Percentiles rank a stretch among this genome's conserved stretches.
Evolutionary conservation across 2,113 vertebrate species (phyloP).

Genomic region (Pelvicachromis taeniatus): DNA sequence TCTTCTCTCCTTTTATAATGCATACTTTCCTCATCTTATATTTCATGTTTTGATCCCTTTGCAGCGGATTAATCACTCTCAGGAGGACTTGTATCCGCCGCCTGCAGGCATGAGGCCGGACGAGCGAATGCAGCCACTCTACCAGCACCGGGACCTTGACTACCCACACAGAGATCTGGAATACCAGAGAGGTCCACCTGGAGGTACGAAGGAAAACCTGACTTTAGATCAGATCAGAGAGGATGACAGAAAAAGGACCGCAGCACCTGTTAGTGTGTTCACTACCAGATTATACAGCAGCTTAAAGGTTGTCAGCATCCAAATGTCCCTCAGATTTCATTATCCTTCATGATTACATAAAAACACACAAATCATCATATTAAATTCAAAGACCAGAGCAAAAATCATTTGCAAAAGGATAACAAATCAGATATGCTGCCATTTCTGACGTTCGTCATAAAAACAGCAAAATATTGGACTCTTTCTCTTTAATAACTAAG

Average conservation of each 20-base stretch:
- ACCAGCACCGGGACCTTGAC: conserved; percentile 72
- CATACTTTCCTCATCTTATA: background rate
- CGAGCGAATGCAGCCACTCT: conserved; percentile 74
- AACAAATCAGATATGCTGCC: background rate
- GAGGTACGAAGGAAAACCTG: conserved; percentile 17
- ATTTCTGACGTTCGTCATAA: background rate
- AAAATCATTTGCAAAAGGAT: background rate
- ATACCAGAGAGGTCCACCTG: conserved; percentile 68
- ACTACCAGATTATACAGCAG: background rate
- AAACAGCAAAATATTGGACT: background rate
- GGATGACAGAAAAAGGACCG: background rate
- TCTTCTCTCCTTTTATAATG: background rate
- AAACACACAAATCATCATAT: background rate
- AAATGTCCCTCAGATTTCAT: background rate
- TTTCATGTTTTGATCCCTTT: background rate
- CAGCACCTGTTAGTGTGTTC: background rate
- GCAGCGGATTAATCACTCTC: conserved; percentile 84
- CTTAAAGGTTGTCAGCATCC: background rate
- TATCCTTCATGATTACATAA: background rate
- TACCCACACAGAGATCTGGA: conserved; percentile 74
- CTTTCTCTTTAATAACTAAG: background rate
- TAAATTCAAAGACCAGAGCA: background rate
- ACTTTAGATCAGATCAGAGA: background rate
- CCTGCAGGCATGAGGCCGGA: conserved; percentile 77
- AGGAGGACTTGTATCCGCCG: conserved; percentile 86